Conservation (phyloP, 2,888 invertebrate genomes). For the Ormyrus thymus region DNA sequence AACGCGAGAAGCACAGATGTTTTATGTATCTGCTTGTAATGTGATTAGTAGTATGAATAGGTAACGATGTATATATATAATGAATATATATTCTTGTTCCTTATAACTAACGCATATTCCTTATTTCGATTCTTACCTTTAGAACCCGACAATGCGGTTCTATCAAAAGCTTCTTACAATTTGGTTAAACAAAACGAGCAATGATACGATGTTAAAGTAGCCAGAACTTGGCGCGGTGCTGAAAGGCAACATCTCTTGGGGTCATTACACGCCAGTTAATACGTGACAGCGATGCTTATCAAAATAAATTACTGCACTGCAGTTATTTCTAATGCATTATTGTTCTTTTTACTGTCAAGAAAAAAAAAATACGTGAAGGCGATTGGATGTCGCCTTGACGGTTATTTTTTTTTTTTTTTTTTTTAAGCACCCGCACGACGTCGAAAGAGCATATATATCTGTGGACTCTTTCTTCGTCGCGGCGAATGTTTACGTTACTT, state of each 20-base stretch:
- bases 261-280: slow-evolving; percentile 62
- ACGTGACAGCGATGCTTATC: slow-evolving; percentile 56
- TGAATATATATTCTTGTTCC: too few species aligned
- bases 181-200: neutral
- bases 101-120: too few species aligned
- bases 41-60: too few species aligned
- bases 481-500: neutral
- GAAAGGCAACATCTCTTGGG: slow-evolving; percentile 53
- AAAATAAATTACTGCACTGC: slow-evolving; percentile 64
- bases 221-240: slow-evolving; percentile 46
- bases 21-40: too few species aligned
- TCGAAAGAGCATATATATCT: slow-evolving; percentile 3
- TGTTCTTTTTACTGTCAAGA: neutral
- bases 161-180: too few species aligned
- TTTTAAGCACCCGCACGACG: slow-evolving; percentile 12
- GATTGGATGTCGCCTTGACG: slow-evolving; percentile 12
- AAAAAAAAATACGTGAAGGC: slow-evolving; percentile 15
- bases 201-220: slow-evolving; percentile 6
- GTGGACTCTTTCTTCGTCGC: slow-evolving; percentile 7
- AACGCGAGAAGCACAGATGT: too few species aligned
- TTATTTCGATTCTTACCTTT: too few species aligned
- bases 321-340: slow-evolving; percentile 68
- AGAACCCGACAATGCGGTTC: too few species aligned
- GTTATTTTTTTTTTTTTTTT: neutral
- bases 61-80: too few species aligned